Conservation (phyloP, 2,113 vertebrate genomes). For the Bubalus kerabau region DNA sequence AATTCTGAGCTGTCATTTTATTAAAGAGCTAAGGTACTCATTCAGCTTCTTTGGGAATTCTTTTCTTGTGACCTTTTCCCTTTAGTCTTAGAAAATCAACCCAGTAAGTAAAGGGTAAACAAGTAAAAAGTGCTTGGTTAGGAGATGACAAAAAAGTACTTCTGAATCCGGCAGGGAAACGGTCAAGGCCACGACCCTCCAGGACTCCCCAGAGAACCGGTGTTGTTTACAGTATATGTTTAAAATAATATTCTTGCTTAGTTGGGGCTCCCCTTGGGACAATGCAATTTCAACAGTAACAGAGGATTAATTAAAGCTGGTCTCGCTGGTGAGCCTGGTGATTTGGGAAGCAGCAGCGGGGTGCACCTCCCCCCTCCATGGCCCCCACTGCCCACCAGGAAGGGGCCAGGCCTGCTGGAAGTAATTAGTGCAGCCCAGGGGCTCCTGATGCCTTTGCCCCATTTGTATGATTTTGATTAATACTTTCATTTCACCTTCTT, state of each 20-base stretch:
- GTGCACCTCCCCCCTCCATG: slow-evolving; percentile 71
- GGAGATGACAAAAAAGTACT: slow-evolving; percentile 56
- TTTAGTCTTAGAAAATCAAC: background rate
- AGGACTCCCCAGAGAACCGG: slow-evolving; percentile 77
- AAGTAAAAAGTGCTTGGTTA: slow-evolving; percentile 31
- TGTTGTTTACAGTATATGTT: slow-evolving; percentile 94
- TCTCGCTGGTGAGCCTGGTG: slow-evolving; percentile 86
- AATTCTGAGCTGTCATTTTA: slow-evolving; percentile 62
- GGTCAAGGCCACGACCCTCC: slow-evolving; percentile 75
- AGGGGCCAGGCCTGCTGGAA: slow-evolving; percentile 76
- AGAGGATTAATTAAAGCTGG: slow-evolving; percentile 95
- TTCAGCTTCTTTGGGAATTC: slow-evolving; percentile 18
- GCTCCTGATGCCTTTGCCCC: slow-evolving; percentile 71
- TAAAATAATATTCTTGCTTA: slow-evolving; percentile 93
- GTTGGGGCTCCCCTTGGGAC: slow-evolving; percentile 85
- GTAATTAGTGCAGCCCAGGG: slow-evolving; percentile 77
- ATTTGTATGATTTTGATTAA: slow-evolving; percentile 79
- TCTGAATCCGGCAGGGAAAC: slow-evolving; percentile 73
- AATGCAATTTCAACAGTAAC: slow-evolving; percentile 93
- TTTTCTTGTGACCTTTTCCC: background rate
- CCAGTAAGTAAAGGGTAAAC: slow-evolving; percentile 34
- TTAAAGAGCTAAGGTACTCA: background rate
- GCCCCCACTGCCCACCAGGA: slow-evolving; percentile 72
- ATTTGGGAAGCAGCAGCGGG: slow-evolving; percentile 83
- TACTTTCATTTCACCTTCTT: slow-evolving; percentile 69